Conservation (phyloP, 2,797 vertebrate genomes). For the Spatula versicolor region DNA sequence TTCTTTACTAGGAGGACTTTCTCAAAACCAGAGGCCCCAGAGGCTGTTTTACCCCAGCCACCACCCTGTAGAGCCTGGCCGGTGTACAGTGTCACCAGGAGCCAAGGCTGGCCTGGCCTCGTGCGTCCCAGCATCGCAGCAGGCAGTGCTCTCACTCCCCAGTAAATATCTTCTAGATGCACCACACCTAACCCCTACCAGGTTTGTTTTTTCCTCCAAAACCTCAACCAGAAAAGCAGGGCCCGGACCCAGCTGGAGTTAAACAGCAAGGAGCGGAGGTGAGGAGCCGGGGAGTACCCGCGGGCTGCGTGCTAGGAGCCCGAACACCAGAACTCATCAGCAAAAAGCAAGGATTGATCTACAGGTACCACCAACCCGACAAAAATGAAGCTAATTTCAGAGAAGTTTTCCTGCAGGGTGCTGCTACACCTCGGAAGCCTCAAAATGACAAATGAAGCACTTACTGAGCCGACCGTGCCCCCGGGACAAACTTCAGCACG, state of each 20-base stretch:
- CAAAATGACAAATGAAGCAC: background rate
- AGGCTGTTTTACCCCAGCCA: background rate
- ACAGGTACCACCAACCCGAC: background rate
- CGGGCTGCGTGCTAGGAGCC: background rate
- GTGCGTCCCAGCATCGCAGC: background rate
- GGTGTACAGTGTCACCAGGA: too few species aligned
- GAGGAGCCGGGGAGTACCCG: background rate
- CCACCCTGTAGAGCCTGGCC: background rate
- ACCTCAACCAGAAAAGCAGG: background rate
- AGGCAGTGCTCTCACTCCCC: background rate
- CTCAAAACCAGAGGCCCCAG: too few species aligned
- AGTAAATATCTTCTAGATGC: too few species aligned
- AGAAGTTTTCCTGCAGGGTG: background rate
- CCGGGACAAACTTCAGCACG: background rate
- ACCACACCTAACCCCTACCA: background rate
- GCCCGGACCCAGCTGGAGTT: background rate
- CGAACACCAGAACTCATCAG: background rate
- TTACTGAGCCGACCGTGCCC: background rate
- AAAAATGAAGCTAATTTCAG: background rate
- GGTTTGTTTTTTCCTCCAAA: background rate
- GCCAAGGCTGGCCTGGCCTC: too few species aligned
- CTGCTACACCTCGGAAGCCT: background rate
- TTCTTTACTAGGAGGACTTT: background rate
- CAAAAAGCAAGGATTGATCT: background rate
- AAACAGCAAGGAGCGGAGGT: rapidly evolving